phyloP scores from a whole-genome alignment of 2,797 vertebrate species.

The Notamacropus eugenii region DNA sequence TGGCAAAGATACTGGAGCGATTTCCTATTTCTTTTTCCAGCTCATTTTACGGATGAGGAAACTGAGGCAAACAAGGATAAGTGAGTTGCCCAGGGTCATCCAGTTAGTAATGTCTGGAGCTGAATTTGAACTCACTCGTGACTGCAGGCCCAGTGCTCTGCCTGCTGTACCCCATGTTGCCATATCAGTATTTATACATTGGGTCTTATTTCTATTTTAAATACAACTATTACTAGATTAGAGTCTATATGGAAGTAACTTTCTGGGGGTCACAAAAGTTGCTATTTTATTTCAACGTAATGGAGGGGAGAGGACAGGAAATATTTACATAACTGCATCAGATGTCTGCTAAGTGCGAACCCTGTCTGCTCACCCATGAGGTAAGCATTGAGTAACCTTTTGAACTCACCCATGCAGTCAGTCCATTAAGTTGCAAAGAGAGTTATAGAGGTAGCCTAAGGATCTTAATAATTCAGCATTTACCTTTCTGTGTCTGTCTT shows the following conservation, averaged over 20 bases:
- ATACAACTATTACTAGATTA: constrained; percentile 3
- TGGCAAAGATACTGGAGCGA: neutral
- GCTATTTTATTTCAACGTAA: neutral
- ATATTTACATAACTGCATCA: neutral
- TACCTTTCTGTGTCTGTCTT: neutral
- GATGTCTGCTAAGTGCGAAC: neutral
- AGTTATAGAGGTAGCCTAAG: neutral
- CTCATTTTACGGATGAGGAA: no score
- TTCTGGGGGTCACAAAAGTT: neutral
- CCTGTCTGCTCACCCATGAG: no score
- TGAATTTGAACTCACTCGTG: neutral
- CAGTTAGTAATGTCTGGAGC: neutral
- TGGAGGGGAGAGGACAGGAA: constrained; percentile 15
- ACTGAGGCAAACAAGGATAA: no score
- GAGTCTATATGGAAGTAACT: neutral
- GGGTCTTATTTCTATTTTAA: constrained; percentile 20
- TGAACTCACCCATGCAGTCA: neutral
- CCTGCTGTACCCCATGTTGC: neutral
- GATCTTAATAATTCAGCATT: neutral
- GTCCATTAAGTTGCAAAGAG: neutral
- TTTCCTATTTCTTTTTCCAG: neutral
- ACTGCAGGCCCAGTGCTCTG: no score
- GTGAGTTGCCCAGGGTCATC: no score
- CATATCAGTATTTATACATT: neutral
- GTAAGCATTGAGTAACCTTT: no score